Evolutionary conservation across 2,888 invertebrate genomes (phyloP).

Genomic region (Boloria euphrosyne): DNA sequence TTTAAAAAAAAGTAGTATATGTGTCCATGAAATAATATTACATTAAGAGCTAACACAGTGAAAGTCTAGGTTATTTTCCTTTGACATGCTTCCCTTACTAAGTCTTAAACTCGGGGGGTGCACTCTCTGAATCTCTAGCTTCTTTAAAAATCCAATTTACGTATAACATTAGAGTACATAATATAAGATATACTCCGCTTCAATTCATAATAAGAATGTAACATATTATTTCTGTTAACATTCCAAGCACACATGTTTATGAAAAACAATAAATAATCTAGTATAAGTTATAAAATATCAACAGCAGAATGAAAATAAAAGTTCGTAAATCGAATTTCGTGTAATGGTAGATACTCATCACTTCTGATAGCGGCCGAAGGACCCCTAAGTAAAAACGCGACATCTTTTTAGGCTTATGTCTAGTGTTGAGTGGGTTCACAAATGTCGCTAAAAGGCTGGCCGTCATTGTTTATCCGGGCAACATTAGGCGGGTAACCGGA

Average conservation of each 20-base stretch:
- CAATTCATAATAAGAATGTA: too few relatives aligned
- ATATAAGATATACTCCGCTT: too few relatives aligned
- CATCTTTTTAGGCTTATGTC: constrained; percentile 80
- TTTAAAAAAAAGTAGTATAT: neutral
- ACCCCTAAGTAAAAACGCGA: constrained; percentile 73
- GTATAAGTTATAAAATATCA: too few relatives aligned
- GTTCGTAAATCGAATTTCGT: neutral
- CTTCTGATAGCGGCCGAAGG: constrained; percentile 44
- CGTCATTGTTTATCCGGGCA: constrained; percentile 82
- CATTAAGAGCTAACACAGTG: constrained; percentile 3
- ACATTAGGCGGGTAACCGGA: constrained; percentile 83
- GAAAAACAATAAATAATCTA: too few relatives aligned
- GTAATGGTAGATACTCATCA: constrained; percentile 7
- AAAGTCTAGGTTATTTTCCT: constrained; percentile 8
- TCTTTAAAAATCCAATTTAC: too few relatives aligned
- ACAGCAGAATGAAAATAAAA: neutral
- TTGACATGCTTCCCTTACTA: neutral
- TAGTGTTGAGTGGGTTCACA: constrained; percentile 81
- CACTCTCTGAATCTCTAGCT: too few relatives aligned
- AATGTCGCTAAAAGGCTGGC: constrained; percentile 83
- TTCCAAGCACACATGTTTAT: too few relatives aligned
- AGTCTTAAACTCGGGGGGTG: too few relatives aligned
- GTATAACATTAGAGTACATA: too few relatives aligned
- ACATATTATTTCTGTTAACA: too few relatives aligned
- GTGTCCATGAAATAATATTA: constrained; percentile 8